A percentile compares a stretch with the other conserved stretches of the same genome.
These are phyloP conservation scores for Notoglanidium macrostoma DNA, from an alignment of 2,797 vertebrate genomes.

Conservation along the genomic window DNA sequence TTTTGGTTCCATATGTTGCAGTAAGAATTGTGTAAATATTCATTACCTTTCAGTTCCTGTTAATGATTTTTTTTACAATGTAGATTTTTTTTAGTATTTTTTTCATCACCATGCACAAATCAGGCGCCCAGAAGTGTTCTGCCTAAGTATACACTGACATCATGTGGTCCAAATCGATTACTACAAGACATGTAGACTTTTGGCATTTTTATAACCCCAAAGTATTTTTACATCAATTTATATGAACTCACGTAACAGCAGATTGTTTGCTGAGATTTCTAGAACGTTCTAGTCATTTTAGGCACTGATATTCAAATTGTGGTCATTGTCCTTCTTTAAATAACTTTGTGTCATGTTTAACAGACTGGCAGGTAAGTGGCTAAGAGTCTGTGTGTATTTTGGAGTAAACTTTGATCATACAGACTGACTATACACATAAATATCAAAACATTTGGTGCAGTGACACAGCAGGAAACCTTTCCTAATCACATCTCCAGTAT, in stretches of 20 bases:
- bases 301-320: not conserved
- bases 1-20: no score
- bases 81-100: not conserved
- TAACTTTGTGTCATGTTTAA: not conserved
- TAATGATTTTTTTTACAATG: not conserved
- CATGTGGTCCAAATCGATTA: slow-evolving; percentile 38
- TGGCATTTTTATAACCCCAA: not conserved
- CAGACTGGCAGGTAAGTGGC: not conserved
- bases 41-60: not conserved
- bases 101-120: not conserved
- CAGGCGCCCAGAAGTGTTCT: not conserved
- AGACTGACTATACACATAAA: not conserved
- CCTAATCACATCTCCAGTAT: not conserved
- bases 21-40: not conserved
- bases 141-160: slow-evolving; percentile 18
- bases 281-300: not conserved
- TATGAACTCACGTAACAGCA: not conserved
- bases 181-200: slow-evolving; percentile 7
- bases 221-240: not conserved
- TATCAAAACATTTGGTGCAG: not conserved
- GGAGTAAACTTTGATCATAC: not conserved
- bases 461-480: not conserved
- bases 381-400: not conserved
- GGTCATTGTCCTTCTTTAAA: not conserved
- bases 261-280: not conserved